Evolutionary conservation across 2,888 invertebrate genomes (phyloP), one percentile per base, ranked within the genome.

Genomic region (Tholera decimalis): DNA sequence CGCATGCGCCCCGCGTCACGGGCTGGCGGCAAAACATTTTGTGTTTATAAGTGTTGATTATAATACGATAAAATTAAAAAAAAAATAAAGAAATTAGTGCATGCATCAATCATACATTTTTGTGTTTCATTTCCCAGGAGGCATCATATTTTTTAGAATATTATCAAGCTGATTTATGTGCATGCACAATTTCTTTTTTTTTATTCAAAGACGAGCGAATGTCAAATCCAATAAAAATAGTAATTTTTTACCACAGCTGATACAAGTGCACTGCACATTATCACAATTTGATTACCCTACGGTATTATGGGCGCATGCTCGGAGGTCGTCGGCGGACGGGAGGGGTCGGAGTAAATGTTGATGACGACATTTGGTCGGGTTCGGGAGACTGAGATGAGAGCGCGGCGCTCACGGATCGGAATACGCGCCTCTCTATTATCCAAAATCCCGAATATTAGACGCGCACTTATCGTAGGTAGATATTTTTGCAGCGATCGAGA

Each of bases 291-390:
- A 91, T 91, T 91, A 89, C 85, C 85, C 86, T 85, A 86, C 82
- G 66, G 86, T 87, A 87, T 82, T 85, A 80, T 66, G 84, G 82
- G 92, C 92, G 91, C 90, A 92, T 91, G 92, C 86, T 83, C 89
- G 74, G 77, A 74, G 73, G 76, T 79, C 82, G 79, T 82, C 74
- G 72, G 75, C 72, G 81, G 73, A 67, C 80, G 80, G 82, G 72
- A 73, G 83, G 79, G 82, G 82, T 77, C 69, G 73, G 77, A 83
- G 85, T 83, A 87, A 85, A 89, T 88, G 88, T 91, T 91, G 90
- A 91, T 92, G 93, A 93, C 92, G 92, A 92, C 92, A 91, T 90
- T 92, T 85, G 87, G 88, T 90, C 85, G 88, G 84, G 87, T 89
- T 89, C 81, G 88, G 87, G 85, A 87, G 86, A 83, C 82, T 83